A percentile compares a stretch with the other conserved stretches of the same genome.
These are phyloP conservation scores for Hypsibius dujardini DNA, from an alignment of 1,140 invertebrate genomes.

Conservation along the genomic window DNA sequence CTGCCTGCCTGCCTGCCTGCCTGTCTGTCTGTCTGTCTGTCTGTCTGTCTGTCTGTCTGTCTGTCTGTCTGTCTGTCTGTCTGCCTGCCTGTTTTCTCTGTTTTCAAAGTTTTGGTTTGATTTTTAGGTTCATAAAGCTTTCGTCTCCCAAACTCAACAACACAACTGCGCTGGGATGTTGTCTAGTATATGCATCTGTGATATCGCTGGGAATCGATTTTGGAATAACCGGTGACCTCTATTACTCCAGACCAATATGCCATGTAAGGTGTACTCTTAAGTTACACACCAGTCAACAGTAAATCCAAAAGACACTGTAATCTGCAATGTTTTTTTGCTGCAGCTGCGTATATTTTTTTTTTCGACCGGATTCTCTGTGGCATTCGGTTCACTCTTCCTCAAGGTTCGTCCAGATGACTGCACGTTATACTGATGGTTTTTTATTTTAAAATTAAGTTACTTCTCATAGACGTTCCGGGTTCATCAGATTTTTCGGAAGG, in stretches of 20 bases:
- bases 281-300: no score
- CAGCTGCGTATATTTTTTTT: slow-evolving; percentile 66
- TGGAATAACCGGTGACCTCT: slow-evolving; percentile 44
- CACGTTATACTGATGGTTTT: no score
- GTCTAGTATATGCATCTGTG: slow-evolving; percentile 32
- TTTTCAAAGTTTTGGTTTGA: no score
- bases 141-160: slow-evolving; percentile 36
- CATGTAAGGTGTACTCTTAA: slow-evolving; percentile 45
- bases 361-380: slow-evolving; percentile 65
- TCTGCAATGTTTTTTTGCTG: slow-evolving; percentile 28
- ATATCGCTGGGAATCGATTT: slow-evolving; percentile 58
- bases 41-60: no score
- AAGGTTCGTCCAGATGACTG: slow-evolving; percentile 33
- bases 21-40: no score
- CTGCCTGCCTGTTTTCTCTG: no score
- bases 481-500: slow-evolving; percentile 60
- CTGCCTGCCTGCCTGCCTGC: not conserved
- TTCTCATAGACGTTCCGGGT: slow-evolving; percentile 49
- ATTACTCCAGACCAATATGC: slow-evolving; percentile 59
- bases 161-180: slow-evolving; percentile 33
- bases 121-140: slow-evolving; percentile 33
- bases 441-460: no score
- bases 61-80: no score
- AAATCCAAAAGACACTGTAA: no score
- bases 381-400: slow-evolving; percentile 73